These are phyloP conservation scores for Drosophila nr. perissopoda DNA, from an alignment of 2,888 invertebrate genomes.

Conservation along the genomic window DNA sequence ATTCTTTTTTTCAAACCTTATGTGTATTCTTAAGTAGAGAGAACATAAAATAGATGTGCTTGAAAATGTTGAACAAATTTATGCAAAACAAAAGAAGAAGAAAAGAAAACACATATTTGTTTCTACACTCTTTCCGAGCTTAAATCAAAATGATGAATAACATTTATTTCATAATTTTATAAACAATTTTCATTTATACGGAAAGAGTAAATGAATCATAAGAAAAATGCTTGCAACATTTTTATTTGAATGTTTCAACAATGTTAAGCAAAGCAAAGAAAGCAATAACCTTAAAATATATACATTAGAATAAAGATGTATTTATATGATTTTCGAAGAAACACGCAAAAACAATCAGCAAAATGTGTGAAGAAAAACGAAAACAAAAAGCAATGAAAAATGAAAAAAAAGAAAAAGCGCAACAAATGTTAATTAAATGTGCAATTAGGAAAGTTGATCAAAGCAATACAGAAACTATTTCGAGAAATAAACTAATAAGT, in stretches of 20 bases:
- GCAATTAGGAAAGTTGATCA: conserved; percentile 64
- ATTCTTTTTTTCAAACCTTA: conserved; percentile 11
- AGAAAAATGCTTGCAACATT: conserved; percentile 21
- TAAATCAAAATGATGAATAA: neutral
- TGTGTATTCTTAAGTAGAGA: conserved; percentile 48
- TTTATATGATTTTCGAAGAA: conserved; percentile 31
- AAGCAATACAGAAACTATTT: conserved; percentile 48
- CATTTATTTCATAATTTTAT: neutral
- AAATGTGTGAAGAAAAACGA: conserved; percentile 25
- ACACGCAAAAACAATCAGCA: conserved; percentile 63
- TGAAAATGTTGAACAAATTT: neutral
- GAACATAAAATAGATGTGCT: conserved; percentile 31
- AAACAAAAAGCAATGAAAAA: neutral
- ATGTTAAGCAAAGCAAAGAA: conserved; percentile 17
- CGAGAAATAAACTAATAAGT: conserved; percentile 17
- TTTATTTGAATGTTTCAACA: conserved; percentile 30
- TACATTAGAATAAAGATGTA: conserved; percentile 21
- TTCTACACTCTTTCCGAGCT: conserved; percentile 12
- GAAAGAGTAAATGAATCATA: conserved; percentile 1
- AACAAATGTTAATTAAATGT: conserved; percentile 73
- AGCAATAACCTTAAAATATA: conserved; percentile 27
- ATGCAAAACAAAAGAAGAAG: neutral
- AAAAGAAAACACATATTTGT: neutral
- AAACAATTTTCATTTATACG: neutral
- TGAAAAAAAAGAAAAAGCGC: conserved; percentile 22